phyloP scores from a whole-genome alignment of 2,797 vertebrate genomes.

The Synaphobranchus kaupii region DNA sequence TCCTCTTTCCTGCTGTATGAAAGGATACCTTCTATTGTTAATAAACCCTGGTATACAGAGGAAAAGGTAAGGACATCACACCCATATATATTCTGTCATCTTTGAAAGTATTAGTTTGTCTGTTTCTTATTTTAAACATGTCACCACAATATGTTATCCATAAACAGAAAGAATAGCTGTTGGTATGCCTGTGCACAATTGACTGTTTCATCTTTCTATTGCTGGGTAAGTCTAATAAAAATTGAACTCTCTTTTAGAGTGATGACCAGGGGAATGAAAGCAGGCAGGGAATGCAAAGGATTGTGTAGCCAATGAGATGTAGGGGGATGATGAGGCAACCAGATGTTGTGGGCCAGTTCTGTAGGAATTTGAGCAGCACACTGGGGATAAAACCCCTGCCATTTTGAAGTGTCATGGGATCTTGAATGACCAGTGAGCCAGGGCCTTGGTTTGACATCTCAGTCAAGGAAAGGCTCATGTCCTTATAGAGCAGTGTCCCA shows the following conservation, averaged over 20 bases:
- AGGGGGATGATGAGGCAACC: neutral
- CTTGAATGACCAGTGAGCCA: neutral
- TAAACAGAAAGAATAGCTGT: neutral
- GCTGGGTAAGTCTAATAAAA: neutral
- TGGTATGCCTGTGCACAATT: neutral
- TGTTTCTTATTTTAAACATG: neutral
- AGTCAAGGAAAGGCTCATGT: neutral
- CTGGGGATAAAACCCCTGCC: neutral
- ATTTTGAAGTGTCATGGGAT: neutral
- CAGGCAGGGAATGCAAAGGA: neutral
- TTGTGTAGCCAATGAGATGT: neutral
- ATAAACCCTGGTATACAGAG: neutral
- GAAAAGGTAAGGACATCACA: too few relatives aligned
- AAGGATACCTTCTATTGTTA: conserved; percentile 17
- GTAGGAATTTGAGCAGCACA: neutral
- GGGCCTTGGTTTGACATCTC: neutral
- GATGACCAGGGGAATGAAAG: neutral
- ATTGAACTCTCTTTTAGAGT: neutral
- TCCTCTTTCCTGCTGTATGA: conserved; percentile 16
- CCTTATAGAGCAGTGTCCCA: neutral
- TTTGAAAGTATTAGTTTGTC: conserved; percentile 3
- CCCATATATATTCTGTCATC: neutral
- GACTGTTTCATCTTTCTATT: too few relatives aligned
- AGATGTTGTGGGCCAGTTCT: neutral
- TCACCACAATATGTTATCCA: neutral